Evolutionary conservation across 2,797 vertebrate species (phyloP).

Genomic region (Pangasius macronema): DNA sequence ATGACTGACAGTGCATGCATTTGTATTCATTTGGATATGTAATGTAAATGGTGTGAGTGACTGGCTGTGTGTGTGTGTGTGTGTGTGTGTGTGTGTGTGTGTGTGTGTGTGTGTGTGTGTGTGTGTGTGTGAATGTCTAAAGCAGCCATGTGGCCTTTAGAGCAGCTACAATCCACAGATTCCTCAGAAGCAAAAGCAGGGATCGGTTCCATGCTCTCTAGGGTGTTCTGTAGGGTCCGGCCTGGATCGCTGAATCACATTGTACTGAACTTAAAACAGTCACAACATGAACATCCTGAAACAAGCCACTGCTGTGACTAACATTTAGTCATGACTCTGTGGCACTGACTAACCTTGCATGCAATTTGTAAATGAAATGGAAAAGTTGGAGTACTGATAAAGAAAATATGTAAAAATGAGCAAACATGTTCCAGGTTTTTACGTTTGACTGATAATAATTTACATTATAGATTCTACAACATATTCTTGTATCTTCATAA

Average conservation of each 20-base stretch:
- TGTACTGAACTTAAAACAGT: constrained; percentile 26
- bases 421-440: background rate
- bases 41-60: background rate
- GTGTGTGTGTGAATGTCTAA: background rate
- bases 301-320: background rate
- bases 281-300: background rate
- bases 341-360: background rate
- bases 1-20: constrained; percentile 45
- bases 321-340: background rate
- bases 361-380: background rate
- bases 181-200: constrained; percentile 66
- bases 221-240: background rate
- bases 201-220: constrained; percentile 57
- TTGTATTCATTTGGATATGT: constrained; percentile 45
- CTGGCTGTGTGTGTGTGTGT: background rate
- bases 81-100: background rate
- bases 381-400: background rate
- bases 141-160: constrained; percentile 60
- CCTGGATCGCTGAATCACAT: constrained; percentile 46
- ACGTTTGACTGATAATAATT: background rate
- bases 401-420: background rate
- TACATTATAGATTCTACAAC: background rate
- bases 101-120: background rate
- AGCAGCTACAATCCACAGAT: constrained; percentile 72
- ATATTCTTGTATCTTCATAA: background rate